Evolutionary conservation across 2,888 invertebrate species (phyloP).

Genomic region (Mesorhabditis spiculigera): DNA sequence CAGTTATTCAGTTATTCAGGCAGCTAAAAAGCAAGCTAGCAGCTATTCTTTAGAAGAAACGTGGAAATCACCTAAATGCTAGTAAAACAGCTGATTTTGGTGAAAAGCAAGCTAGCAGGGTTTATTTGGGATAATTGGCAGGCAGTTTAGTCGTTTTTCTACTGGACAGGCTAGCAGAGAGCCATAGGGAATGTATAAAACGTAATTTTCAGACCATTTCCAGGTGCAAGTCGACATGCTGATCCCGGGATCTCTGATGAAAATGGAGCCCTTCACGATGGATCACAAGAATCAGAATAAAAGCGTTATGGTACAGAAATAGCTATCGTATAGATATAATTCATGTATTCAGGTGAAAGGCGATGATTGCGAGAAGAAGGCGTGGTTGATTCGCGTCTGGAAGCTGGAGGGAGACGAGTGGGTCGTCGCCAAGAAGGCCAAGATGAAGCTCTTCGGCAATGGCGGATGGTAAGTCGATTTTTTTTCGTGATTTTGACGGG

Average conservation of each 20-base stretch:
- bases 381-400: slow-evolving; percentile 29
- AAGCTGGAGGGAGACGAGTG: slow-evolving; percentile 19
- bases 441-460: slow-evolving; percentile 32
- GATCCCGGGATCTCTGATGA: not conserved
- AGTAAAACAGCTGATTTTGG: too few relatives aligned
- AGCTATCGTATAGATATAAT: too few relatives aligned
- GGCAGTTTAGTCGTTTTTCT: too few relatives aligned
- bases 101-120: too few relatives aligned
- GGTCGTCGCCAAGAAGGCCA: slow-evolving; percentile 30
- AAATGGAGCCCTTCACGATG: slow-evolving; percentile 4
- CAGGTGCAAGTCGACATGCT: not conserved
- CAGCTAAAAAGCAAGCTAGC: too few relatives aligned
- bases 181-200: too few relatives aligned
- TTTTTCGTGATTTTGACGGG: not conserved
- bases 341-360: slow-evolving; percentile 21
- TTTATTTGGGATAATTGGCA: too few relatives aligned
- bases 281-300: not conserved
- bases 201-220: too few relatives aligned
- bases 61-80: too few relatives aligned
- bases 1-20: too few relatives aligned
- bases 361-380: slow-evolving; percentile 31
- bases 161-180: too few relatives aligned
- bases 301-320: not conserved
- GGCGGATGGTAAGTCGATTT: slow-evolving; percentile 21
- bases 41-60: too few relatives aligned